phyloP scores from a whole-genome alignment of 2,113 vertebrate genomes.

The Oryzias woworae region DNA sequence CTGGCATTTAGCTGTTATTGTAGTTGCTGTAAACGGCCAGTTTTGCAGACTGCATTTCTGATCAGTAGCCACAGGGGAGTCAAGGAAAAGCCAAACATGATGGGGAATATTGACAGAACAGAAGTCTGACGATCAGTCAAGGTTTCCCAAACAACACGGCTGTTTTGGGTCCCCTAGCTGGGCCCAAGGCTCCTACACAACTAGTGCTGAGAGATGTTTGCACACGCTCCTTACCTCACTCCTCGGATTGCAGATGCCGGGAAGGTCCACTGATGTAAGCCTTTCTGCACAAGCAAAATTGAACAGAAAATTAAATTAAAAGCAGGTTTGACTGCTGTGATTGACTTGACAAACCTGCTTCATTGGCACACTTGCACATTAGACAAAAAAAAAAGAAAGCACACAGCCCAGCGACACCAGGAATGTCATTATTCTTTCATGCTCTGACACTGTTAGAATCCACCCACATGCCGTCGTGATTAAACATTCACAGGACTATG shows the following conservation, averaged over 20 bases:
- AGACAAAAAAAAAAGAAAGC: neutral
- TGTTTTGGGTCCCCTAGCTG: constrained; percentile 15
- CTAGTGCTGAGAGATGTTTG: constrained; percentile 26
- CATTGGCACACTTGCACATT: neutral
- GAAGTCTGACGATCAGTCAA: constrained; percentile 16
- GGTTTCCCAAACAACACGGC: constrained; percentile 17
- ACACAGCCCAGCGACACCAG: neutral
- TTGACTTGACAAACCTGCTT: neutral
- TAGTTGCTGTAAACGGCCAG: neutral
- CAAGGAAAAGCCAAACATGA: constrained; percentile 8
- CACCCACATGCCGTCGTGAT: neutral
- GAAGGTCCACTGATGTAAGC: constrained; percentile 84
- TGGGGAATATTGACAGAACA: constrained; percentile 23
- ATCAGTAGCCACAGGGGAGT: constrained; percentile 15
- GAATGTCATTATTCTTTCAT: neutral
- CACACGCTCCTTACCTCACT: constrained; percentile 80
- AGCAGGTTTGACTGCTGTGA: neutral
- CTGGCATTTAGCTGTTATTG: neutral
- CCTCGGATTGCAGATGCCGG: constrained; percentile 80
- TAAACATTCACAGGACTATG: constrained; percentile 9
- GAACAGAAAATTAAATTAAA: neutral
- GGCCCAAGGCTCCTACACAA: constrained; percentile 32
- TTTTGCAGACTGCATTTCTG: neutral
- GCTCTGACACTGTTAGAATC: neutral
- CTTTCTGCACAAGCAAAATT: constrained; percentile 73